phyloP scores from a whole-genome alignment of 2,113 vertebrate species.

The Oceanodroma tethys region DNA sequence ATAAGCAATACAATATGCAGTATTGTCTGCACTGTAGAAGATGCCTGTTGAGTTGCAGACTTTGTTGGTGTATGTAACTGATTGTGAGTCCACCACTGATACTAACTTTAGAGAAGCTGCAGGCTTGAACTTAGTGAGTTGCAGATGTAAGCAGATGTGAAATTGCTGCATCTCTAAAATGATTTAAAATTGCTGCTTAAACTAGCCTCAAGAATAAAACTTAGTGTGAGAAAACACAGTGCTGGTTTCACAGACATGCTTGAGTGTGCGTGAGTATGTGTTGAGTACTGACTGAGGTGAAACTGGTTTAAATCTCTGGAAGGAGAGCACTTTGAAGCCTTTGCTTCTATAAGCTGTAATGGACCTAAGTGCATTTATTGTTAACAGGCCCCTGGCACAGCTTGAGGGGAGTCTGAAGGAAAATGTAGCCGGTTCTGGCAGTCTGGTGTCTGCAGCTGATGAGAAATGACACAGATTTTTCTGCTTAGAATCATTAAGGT shows the following conservation, averaged over 20 bases:
- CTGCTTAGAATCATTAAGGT: too few species aligned
- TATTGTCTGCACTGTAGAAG: neutral
- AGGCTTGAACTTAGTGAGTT: neutral
- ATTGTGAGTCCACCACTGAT: neutral
- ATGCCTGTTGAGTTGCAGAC: neutral
- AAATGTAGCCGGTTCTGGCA: fast-evolving
- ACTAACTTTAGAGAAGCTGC: neutral
- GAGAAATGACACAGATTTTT: fast-evolving
- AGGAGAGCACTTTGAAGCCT: neutral
- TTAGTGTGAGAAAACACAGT: fast-evolving
- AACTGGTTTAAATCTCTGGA: fast-evolving
- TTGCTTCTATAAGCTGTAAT: fast-evolving
- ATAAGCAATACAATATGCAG: too few species aligned
- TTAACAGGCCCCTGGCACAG: neutral
- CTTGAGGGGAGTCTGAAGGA: too few species aligned
- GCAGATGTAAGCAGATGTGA: neutral
- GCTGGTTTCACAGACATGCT: neutral
- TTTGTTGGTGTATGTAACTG: fast-evolving
- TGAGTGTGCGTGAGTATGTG: too few species aligned
- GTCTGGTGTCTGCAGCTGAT: fast-evolving
- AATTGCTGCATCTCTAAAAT: neutral
- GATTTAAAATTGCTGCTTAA: neutral
- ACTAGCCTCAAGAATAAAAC: neutral
- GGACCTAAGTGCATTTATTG: fast-evolving
- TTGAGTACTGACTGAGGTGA: too few species aligned